A percentile compares a stretch with the other conserved stretches of the same genome.
These are phyloP conservation scores for Marasmarcha lunaedactyla DNA, from an alignment of 2,888 invertebrate genomes.

Conservation along the genomic window DNA sequence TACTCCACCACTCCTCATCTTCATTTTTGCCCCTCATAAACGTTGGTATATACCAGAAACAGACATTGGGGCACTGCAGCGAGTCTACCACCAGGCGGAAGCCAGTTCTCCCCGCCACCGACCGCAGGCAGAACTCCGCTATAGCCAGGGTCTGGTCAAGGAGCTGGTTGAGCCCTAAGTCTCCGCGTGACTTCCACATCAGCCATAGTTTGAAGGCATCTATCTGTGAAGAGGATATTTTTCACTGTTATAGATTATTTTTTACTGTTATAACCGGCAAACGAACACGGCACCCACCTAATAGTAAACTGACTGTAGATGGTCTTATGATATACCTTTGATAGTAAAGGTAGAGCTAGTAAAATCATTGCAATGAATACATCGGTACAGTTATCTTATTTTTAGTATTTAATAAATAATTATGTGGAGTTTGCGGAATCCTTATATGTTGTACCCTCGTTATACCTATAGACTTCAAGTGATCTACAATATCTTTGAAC, in stretches of 20 bases:
- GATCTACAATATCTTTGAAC: too few species aligned
- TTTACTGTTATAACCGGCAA: too few species aligned
- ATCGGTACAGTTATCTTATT: too few species aligned
- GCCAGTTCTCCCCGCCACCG: slow-evolving; percentile 59
- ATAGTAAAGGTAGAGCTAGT: too few species aligned
- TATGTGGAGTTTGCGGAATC: too few species aligned
- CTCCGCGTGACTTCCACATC: slow-evolving; percentile 88
- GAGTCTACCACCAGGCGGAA: slow-evolving; percentile 71
- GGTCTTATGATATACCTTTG: too few species aligned
- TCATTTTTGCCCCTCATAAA: slow-evolving; percentile 52
- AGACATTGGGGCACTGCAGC: slow-evolving; percentile 85
- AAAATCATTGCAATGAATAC: too few species aligned
- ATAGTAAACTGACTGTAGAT: too few species aligned
- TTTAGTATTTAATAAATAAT: too few species aligned
- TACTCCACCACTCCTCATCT: slow-evolving; percentile 60
- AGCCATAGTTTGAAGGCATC: slow-evolving; percentile 94
- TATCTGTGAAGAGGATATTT: slow-evolving; percentile 54
- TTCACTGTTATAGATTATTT: neutral
- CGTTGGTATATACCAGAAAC: slow-evolving; percentile 88
- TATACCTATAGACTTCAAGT: too few species aligned
- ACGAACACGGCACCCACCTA: too few species aligned
- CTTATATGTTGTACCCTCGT: too few species aligned
- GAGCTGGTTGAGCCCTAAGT: slow-evolving; percentile 65
- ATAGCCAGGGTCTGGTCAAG: slow-evolving; percentile 76
- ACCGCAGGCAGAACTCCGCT: slow-evolving; percentile 68